These are phyloP conservation scores for Meloe dianella DNA, from an alignment of 2,888 invertebrate species.

Conservation along the genomic window DNA sequence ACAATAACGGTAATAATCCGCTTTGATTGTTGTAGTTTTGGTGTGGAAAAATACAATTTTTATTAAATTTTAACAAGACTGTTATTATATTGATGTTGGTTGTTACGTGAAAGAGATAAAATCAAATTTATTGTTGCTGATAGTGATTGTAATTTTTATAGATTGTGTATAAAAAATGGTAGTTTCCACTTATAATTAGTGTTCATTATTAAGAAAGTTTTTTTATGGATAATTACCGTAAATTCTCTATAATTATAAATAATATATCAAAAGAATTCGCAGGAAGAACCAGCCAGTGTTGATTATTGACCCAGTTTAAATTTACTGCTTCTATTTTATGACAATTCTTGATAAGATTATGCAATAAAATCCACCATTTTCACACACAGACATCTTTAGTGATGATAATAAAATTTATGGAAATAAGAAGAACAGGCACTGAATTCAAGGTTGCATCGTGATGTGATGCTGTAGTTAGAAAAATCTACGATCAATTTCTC, in stretches of 20 bases:
- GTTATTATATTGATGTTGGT: neutral
- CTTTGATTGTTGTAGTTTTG: neutral
- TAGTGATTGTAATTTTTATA: neutral
- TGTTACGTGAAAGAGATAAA: neutral
- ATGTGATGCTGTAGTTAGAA: no score
- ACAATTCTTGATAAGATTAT: neutral
- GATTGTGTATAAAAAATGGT: neutral
- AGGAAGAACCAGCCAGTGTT: no score
- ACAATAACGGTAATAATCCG: neutral
- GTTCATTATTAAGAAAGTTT: no score
- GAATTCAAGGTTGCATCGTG: no score
- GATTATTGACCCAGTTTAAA: neutral
- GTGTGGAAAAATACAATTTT: neutral
- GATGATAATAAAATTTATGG: no score
- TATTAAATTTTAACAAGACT: conserved; percentile 1
- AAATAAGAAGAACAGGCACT: no score
- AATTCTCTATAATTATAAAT: no score
- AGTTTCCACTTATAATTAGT: neutral
- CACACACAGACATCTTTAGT: no score
- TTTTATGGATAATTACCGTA: no score
- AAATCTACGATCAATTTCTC: no score
- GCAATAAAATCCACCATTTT: no score
- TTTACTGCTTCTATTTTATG: neutral
- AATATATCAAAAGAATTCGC: no score
- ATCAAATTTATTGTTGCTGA: neutral